phyloP scores from a whole-genome alignment of 2,888 invertebrate species.

The Drosophila rellima region DNA sequence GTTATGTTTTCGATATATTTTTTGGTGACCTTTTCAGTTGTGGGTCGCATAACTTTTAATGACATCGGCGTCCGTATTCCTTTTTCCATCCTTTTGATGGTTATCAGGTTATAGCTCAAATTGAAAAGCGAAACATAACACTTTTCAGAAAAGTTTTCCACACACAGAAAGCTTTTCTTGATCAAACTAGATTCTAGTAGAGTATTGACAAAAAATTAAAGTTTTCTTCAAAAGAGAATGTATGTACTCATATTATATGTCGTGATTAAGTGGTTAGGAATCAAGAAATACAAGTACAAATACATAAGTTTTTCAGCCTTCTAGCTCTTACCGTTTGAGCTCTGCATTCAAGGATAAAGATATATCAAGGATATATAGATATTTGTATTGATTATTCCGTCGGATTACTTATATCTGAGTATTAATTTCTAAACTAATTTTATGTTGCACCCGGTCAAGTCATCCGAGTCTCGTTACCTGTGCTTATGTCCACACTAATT shows the following conservation, averaged over 20 bases:
- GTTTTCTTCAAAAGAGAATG: too few relatives aligned
- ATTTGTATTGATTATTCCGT: background rate
- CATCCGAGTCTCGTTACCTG: conserved; percentile 17
- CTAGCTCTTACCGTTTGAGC: too few relatives aligned
- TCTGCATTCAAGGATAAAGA: too few relatives aligned
- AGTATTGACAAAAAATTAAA: background rate
- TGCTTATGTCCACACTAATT: background rate
- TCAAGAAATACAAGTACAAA: too few relatives aligned
- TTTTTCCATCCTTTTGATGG: conserved; percentile 13
- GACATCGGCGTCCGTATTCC: background rate
- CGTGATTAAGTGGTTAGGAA: too few relatives aligned
- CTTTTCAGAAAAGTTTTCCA: background rate
- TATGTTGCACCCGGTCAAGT: background rate
- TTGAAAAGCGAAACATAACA: background rate
- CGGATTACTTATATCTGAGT: conserved; percentile 3
- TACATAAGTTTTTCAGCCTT: too few relatives aligned
- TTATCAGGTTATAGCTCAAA: conserved; percentile 19
- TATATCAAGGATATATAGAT: background rate
- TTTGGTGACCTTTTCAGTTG: conserved; percentile 40
- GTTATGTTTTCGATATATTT: conserved; percentile 43
- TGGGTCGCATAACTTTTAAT: conserved; percentile 48
- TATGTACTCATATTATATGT: too few relatives aligned
- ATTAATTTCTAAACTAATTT: background rate
- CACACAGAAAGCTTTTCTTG: background rate
- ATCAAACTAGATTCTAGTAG: background rate